These are phyloP conservation scores for cat (Felis catus) DNA, from an alignment of 2,113 vertebrate species.

Conservation along the genomic window DNA sequence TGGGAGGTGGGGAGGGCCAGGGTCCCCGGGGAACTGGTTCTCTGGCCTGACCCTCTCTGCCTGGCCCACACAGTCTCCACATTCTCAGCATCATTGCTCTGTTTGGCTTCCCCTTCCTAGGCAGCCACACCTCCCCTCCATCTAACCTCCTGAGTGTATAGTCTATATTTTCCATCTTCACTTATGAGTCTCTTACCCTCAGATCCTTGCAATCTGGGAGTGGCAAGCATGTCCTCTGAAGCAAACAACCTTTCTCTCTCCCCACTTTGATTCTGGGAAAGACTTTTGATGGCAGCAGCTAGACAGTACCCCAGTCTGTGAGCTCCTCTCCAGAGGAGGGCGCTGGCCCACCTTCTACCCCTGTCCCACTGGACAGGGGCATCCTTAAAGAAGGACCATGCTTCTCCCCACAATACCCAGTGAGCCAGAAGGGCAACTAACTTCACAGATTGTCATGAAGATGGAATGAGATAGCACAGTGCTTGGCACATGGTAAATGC, in stretches of 20 bases:
- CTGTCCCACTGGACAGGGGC: neutral
- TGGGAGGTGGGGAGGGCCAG: neutral
- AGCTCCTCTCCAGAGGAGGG: neutral
- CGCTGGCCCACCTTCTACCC: neutral
- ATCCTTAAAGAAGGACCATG: neutral
- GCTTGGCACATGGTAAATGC: neutral
- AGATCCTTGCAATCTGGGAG: neutral
- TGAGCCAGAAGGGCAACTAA: neutral
- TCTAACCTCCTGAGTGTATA: accelerated
- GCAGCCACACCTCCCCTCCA: neutral
- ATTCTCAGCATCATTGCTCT: no score
- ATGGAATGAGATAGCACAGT: no score
- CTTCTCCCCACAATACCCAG: neutral
- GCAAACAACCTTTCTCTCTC: neutral
- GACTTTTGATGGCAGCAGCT: no score
- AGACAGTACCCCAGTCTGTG: accelerated
- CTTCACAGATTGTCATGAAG: neutral
- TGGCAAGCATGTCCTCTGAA: neutral
- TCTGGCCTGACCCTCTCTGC: neutral
- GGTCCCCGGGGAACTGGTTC: neutral
- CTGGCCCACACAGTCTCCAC: neutral
- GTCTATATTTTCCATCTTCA: neutral
- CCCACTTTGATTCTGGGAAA: neutral
- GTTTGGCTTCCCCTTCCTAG: accelerated
- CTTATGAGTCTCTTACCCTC: neutral